Conservation (phyloP, 1,140 invertebrate genomes). For the Argopecten irradians region DNA sequence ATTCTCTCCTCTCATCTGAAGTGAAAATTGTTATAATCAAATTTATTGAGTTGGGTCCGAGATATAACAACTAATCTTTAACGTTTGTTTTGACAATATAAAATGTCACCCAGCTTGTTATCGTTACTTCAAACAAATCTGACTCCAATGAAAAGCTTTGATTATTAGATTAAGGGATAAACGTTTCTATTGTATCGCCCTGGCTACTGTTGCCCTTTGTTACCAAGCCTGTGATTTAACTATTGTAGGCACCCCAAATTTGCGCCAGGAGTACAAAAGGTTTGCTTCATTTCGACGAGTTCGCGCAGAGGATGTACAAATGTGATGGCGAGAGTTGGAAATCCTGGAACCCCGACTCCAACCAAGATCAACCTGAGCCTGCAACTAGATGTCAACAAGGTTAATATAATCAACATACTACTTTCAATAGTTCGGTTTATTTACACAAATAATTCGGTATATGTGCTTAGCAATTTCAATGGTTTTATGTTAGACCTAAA, state of each 20-base stretch:
- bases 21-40: not conserved
- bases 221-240: not conserved
- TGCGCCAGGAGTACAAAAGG: slow-evolving; percentile 69
- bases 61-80: no score
- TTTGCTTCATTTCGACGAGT: slow-evolving; percentile 68
- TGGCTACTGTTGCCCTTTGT: not conserved
- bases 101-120: not conserved
- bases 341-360: slow-evolving; percentile 61
- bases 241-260: slow-evolving; percentile 64
- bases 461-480: no score
- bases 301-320: slow-evolving; percentile 66
- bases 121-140: not conserved
- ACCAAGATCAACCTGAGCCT: slow-evolving; percentile 58
- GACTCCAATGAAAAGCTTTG: not conserved
- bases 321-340: slow-evolving; percentile 70
- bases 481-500: no score
- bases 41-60: not conserved
- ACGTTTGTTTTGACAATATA: not conserved
- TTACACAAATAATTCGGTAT: not conserved
- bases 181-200: not conserved
- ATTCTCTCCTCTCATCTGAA: not conserved
- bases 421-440: not conserved
- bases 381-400: slow-evolving; percentile 59
- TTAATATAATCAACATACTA: not conserved
- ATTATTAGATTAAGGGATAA: not conserved